These are phyloP conservation scores for Hymenopus coronatus DNA, from an alignment of 2,888 invertebrate species.

Conservation along the genomic window DNA sequence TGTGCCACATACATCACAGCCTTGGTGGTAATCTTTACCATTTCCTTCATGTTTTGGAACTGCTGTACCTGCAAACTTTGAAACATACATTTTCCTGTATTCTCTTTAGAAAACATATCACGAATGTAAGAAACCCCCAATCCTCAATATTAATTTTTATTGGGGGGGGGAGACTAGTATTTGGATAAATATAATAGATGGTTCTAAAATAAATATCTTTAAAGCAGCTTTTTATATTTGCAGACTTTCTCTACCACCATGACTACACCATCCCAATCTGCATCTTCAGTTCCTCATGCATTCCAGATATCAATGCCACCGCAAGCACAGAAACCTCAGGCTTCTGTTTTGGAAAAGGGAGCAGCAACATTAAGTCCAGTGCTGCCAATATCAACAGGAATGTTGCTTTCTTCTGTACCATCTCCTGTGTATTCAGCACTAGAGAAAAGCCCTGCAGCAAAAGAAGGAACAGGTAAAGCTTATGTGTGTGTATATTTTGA, in stretches of 20 bases:
- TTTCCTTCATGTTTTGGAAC: too few species aligned
- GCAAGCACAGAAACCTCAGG: slow-evolving; percentile 38
- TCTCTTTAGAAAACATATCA: too few species aligned
- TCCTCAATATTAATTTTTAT: too few species aligned
- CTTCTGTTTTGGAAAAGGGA: slow-evolving; percentile 24
- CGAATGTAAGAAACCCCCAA: too few species aligned
- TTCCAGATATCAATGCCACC: slow-evolving; percentile 63
- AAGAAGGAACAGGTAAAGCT: not conserved
- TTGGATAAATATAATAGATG: too few species aligned
- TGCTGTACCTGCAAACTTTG: too few species aligned
- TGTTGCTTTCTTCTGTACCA: slow-evolving; percentile 40
- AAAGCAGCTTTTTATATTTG: not conserved
- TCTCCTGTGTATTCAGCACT: slow-evolving; percentile 42
- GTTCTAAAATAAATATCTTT: not conserved
- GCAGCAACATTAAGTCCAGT: slow-evolving; percentile 31
- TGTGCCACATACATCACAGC: too few species aligned
- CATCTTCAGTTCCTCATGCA: slow-evolving; percentile 51
- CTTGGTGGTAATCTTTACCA: too few species aligned
- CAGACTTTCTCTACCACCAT: not conserved
- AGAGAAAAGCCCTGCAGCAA: slow-evolving; percentile 25
- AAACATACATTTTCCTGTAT: too few species aligned
- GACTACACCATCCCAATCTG: not conserved
- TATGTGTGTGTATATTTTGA: too few species aligned
- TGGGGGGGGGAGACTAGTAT: too few species aligned
- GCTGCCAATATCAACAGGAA: slow-evolving; percentile 31